phyloP scores from a whole-genome alignment of 2,888 invertebrate species.

The Mesochorus sp. region DNA sequence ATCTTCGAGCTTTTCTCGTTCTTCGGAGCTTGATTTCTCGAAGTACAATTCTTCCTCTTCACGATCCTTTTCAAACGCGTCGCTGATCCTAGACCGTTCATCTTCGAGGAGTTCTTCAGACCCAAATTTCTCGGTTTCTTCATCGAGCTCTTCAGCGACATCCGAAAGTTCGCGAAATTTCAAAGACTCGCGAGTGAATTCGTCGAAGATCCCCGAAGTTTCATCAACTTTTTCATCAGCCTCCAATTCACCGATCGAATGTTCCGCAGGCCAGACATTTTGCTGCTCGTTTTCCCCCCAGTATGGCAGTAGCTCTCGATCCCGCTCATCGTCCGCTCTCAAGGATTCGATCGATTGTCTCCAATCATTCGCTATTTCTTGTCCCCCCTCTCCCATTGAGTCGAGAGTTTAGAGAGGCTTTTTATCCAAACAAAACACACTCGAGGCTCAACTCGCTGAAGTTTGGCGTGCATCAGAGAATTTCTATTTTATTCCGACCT shows the following conservation, averaged over 20 bases:
- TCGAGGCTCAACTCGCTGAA: neutral
- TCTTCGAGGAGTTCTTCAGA: conserved; percentile 14
- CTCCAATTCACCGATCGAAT: neutral
- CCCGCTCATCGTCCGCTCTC: neutral
- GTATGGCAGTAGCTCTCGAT: neutral
- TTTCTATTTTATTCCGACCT: too few species aligned
- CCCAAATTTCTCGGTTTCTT: conserved; percentile 1
- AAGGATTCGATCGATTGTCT: conserved; percentile 6
- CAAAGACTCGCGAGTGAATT: too few species aligned
- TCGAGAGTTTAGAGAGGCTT: neutral
- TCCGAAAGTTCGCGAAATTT: too few species aligned
- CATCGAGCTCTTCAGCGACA: neutral
- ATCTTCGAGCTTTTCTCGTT: conserved; percentile 64
- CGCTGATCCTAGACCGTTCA: neutral
- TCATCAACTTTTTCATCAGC: neutral
- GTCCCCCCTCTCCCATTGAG: too few species aligned
- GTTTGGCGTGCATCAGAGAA: neutral
- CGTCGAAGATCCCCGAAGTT: neutral
- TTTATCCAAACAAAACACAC: neutral
- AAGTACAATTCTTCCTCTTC: conserved; percentile 44
- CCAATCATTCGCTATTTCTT: conserved; percentile 12
- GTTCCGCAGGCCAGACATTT: neutral
- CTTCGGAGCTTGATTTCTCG: conserved; percentile 35
- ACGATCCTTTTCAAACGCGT: conserved; percentile 31
- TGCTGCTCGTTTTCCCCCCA: neutral